A percentile compares a stretch with the other conserved stretches of the same genome.
Conservation (phyloP, 2,888 invertebrate genomes). For the Ophion slaviceki region DNA sequence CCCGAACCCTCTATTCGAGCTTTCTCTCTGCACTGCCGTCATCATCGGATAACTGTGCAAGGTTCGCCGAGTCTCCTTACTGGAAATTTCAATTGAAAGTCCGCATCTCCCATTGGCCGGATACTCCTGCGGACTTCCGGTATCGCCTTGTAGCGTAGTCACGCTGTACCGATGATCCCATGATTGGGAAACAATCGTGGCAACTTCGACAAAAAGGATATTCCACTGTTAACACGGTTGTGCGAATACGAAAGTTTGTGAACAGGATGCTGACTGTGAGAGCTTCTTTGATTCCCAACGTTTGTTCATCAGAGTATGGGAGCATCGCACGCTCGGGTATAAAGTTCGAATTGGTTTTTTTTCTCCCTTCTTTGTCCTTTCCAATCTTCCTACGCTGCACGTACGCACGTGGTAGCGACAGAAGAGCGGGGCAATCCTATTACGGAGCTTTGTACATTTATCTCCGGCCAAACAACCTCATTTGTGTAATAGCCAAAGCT, state of each 20-base stretch:
- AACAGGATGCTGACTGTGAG: not conserved
- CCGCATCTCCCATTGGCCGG: not conserved
- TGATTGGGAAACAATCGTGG: constrained; percentile 7
- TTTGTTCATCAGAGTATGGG: constrained; percentile 18
- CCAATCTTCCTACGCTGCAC: constrained; percentile 62
- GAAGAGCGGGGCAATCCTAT: constrained; percentile 52
- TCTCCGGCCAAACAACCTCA: constrained; percentile 77
- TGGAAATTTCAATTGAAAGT: constrained; percentile 20
- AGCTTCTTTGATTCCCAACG: constrained; percentile 41
- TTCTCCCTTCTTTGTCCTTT: constrained; percentile 11
- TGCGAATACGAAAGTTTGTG: not conserved
- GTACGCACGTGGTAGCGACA: constrained; percentile 5
- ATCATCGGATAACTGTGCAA: constrained; percentile 52
- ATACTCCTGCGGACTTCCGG: not conserved
- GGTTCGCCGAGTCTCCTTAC: constrained; percentile 6
- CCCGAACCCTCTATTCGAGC: constrained; percentile 42
- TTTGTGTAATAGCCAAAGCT: constrained; percentile 78
- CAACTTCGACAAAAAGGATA: not conserved
- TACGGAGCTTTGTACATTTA: constrained; percentile 73
- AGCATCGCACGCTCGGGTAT: not conserved
- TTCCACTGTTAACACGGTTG: constrained; percentile 28
- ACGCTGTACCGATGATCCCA: constrained; percentile 3
- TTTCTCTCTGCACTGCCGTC: constrained; percentile 19
- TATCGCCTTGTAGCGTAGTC: not conserved
- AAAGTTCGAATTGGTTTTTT: constrained; percentile 28